A percentile compares a stretch with the other conserved stretches of the same genome.
phyloP scores from a whole-genome alignment of 1,140 invertebrate species.

The Hyphantria cunea region DNA sequence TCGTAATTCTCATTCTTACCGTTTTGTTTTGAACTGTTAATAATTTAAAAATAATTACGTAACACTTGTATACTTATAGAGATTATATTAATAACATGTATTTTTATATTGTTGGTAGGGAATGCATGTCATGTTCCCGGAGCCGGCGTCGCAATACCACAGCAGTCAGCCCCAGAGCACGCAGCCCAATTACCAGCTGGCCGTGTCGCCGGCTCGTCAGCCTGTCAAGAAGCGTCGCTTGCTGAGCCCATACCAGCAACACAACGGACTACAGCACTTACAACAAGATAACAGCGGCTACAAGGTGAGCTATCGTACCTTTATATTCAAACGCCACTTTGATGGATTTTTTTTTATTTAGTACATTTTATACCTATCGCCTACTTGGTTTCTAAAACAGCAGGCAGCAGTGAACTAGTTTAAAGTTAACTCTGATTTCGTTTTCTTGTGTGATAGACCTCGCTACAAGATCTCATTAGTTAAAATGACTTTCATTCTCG shows the following conservation, averaged over 20 bases:
- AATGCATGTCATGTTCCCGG: constrained; percentile 82
- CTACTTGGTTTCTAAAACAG: too few relatives aligned
- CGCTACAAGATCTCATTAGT: too few relatives aligned
- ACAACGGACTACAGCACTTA: constrained; percentile 29
- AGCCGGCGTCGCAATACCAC: constrained; percentile 70
- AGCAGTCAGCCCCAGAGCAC: constrained; percentile 60
- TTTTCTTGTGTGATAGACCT: too few relatives aligned
- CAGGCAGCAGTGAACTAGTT: too few relatives aligned
- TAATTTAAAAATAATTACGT: too few relatives aligned
- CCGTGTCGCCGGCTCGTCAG: constrained; percentile 60
- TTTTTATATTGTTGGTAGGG: constrained; percentile 53
- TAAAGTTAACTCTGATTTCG: too few relatives aligned
- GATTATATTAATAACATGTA: constrained; percentile 2
- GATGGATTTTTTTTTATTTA: background rate
- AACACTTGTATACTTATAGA: too few relatives aligned
- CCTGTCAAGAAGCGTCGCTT: constrained; percentile 67
- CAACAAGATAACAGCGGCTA: constrained; percentile 52
- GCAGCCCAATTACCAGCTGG: constrained; percentile 57
- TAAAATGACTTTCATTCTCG: too few relatives aligned
- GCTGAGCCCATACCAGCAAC: constrained; percentile 51
- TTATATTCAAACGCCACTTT: background rate
- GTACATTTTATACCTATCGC: too few relatives aligned
- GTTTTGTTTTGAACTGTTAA: too few relatives aligned
- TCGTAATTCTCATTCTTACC: too few relatives aligned
- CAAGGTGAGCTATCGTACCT: constrained; percentile 49